Percentiles rank a stretch among this genome's conserved stretches.
Conservation (phyloP, 2,888 invertebrate species). For the Sinohyriopsis cumingii region DNA sequence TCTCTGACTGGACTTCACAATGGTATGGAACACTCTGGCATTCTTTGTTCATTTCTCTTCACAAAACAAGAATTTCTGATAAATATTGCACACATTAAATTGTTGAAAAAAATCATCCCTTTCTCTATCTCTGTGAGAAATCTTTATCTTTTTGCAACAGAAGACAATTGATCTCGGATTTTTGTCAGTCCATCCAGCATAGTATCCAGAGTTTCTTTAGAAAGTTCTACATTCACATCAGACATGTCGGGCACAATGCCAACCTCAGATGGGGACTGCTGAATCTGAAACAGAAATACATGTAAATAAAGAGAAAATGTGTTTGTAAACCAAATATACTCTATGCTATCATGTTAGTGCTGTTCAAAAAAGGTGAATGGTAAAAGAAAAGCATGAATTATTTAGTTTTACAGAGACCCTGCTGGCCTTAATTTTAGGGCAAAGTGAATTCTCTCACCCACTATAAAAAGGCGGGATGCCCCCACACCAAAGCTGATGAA, state of each 20-base stretch:
- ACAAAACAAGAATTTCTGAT: too few species aligned
- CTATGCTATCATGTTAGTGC: background rate
- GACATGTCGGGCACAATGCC: conserved; percentile 44
- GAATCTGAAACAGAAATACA: conserved; percentile 49
- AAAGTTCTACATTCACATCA: conserved; percentile 67
- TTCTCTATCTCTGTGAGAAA: background rate
- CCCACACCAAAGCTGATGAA: too few species aligned
- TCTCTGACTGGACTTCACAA: too few species aligned
- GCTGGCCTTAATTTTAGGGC: too few species aligned
- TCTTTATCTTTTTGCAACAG: conserved; percentile 62
- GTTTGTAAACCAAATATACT: background rate
- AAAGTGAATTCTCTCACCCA: too few species aligned
- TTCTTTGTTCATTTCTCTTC: too few species aligned
- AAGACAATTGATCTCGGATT: conserved; percentile 68
- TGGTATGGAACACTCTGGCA: too few species aligned
- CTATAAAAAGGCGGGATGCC: too few species aligned
- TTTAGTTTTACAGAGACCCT: too few species aligned
- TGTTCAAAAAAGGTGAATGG: background rate
- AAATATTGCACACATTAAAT: too few species aligned
- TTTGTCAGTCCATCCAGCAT: conserved; percentile 70
- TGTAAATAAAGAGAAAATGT: background rate
- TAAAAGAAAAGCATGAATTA: too few species aligned
- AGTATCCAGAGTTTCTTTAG: conserved; percentile 69
- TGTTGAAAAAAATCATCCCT: too few species aligned
- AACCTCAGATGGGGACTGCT: conserved; percentile 43